These are phyloP conservation scores for Esox niger DNA, from an alignment of 2,113 vertebrate genomes.

Conservation along the genomic window DNA sequence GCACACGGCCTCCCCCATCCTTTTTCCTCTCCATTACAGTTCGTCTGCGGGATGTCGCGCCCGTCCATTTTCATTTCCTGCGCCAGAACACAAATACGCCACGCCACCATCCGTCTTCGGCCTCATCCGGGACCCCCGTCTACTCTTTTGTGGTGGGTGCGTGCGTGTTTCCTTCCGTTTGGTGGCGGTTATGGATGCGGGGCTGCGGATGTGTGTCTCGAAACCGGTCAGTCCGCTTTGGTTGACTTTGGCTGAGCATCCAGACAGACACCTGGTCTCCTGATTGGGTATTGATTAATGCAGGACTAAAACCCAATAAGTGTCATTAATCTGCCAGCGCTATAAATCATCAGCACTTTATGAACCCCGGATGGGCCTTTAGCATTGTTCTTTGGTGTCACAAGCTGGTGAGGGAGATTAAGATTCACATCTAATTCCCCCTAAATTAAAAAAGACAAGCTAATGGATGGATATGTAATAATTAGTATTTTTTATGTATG, in stretches of 20 bases:
- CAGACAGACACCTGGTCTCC: neutral
- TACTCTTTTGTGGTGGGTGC: too few relatives aligned
- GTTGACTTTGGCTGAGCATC: too few relatives aligned
- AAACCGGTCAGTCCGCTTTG: neutral
- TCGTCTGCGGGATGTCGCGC: slow-evolving; percentile 42
- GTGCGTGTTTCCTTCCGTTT: too few relatives aligned
- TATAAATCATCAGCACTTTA: slow-evolving; percentile 32
- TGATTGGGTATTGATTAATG: slow-evolving; percentile 32
- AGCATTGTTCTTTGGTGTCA: slow-evolving; percentile 27
- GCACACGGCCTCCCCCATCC: slow-evolving; percentile 24
- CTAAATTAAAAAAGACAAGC: slow-evolving; percentile 8
- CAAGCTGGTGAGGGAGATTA: slow-evolving; percentile 14
- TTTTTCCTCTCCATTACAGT: slow-evolving; percentile 48
- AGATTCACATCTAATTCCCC: slow-evolving; percentile 28
- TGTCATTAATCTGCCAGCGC: slow-evolving; percentile 34
- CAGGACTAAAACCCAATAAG: slow-evolving; percentile 25
- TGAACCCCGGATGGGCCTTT: slow-evolving; percentile 11
- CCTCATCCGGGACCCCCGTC: slow-evolving; percentile 22
- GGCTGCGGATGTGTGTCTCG: neutral
- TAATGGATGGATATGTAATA: slow-evolving; percentile 10
- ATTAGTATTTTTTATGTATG: too few relatives aligned
- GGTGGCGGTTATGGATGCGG: neutral
- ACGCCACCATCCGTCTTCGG: slow-evolving; percentile 24
- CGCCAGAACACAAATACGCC: slow-evolving; percentile 16
- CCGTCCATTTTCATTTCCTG: slow-evolving; percentile 49